Evolutionary conservation across 2,113 vertebrate genomes (phyloP).

Genomic region (Cyanoderma ruficeps): DNA sequence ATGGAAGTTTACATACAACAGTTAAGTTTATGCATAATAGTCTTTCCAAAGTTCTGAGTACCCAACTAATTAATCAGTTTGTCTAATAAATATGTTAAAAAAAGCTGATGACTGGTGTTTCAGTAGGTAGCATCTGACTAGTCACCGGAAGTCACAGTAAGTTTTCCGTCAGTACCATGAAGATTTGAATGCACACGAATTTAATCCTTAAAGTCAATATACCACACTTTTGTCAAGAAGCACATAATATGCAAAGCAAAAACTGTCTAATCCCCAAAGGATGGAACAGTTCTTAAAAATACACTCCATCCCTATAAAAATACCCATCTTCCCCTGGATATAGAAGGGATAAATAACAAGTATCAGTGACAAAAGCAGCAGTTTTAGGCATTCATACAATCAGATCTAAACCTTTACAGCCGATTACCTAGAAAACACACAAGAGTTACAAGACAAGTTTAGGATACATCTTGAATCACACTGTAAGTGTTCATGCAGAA

Average conservation of each 20-base stretch:
- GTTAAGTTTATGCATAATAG: slow-evolving; percentile 36
- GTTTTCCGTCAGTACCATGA: slow-evolving; percentile 57
- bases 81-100: slow-evolving; percentile 58
- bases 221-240: slow-evolving; percentile 61
- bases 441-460: slow-evolving; percentile 51
- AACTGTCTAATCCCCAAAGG: slow-evolving; percentile 41
- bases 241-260: slow-evolving; percentile 59
- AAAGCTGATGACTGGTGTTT: slow-evolving; percentile 43
- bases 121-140: slow-evolving; percentile 61
- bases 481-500: slow-evolving; percentile 67
- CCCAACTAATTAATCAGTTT: slow-evolving; percentile 12
- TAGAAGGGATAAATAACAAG: slow-evolving; percentile 44
- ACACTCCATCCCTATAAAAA: slow-evolving; percentile 53
- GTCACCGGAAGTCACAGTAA: slow-evolving; percentile 60
- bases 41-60: slow-evolving; percentile 39
- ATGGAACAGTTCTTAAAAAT: slow-evolving; percentile 54
- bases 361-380: slow-evolving; percentile 57
- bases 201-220: slow-evolving; percentile 46
- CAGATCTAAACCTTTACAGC: slow-evolving; percentile 64
- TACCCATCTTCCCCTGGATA: not conserved
- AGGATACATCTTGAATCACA: slow-evolving; percentile 56
- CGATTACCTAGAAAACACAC: slow-evolving; percentile 46
- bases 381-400: slow-evolving; percentile 65
- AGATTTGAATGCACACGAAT: slow-evolving; percentile 46
- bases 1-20: slow-evolving; percentile 35